Conservation (phyloP, 1,140 invertebrate genomes). For the Notospermus geniculatus region DNA sequence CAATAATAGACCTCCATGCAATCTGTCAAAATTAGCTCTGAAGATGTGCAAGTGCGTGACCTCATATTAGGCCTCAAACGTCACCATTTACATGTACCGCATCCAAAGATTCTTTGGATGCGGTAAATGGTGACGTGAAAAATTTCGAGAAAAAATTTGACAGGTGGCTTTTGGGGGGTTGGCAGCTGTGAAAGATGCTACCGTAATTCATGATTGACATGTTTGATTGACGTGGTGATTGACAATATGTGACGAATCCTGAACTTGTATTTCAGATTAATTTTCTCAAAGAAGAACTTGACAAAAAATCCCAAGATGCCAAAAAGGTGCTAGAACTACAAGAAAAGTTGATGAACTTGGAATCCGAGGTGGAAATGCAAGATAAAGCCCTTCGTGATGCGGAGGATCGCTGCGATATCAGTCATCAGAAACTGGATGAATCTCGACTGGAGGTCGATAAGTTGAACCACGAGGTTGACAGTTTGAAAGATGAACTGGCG, state of each 20-base stretch:
- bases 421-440: slow-evolving; percentile 28
- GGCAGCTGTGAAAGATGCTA: not conserved
- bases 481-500: slow-evolving; percentile 27
- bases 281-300: not conserved
- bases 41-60: too few species aligned
- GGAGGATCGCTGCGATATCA: slow-evolving; percentile 38
- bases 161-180: not conserved
- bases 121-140: too few species aligned
- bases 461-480: slow-evolving; percentile 28
- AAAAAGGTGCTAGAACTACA: slow-evolving; percentile 3
- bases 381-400: slow-evolving; percentile 28
- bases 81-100: too few species aligned
- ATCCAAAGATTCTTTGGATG: too few species aligned
- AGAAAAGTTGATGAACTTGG: slow-evolving; percentile 7
- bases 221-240: not conserved
- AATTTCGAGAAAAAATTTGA: too few species aligned
- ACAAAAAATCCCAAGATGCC: slow-evolving; percentile 1
- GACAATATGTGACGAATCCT: not conserved
- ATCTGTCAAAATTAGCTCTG: not conserved
- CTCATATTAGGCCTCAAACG: too few species aligned
- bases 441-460: slow-evolving; percentile 29
- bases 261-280: not conserved
- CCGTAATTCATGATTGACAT: not conserved
- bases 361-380: slow-evolving; percentile 3
- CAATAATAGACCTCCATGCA: not conserved